Percentiles rank a stretch among this genome's conserved stretches.
Conservation (phyloP, 2,113 vertebrate genomes). For the Planiliza haematocheilus region DNA sequence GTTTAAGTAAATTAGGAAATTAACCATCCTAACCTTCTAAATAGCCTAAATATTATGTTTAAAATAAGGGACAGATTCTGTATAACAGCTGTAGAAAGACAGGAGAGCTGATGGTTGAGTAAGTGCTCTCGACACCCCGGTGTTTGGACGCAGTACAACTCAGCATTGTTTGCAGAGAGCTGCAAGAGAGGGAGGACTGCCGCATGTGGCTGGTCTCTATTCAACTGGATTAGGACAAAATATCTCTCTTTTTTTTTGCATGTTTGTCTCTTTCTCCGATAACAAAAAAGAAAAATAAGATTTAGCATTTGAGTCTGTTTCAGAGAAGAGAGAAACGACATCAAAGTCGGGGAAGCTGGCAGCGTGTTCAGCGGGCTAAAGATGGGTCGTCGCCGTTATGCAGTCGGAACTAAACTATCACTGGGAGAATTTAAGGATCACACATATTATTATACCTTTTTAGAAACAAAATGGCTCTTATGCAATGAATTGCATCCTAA, state of each 20-base stretch:
- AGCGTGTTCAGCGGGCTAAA: conserved; percentile 15
- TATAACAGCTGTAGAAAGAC: neutral
- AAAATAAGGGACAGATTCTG: neutral
- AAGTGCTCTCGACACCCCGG: conserved; percentile 15
- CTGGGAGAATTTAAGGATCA: conserved; percentile 7
- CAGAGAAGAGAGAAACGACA: conserved; percentile 6
- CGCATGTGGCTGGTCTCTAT: conserved; percentile 30
- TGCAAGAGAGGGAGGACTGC: conserved; percentile 15
- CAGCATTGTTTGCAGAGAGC: conserved; percentile 33
- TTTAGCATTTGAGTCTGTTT: conserved; percentile 23
- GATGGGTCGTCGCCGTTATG: conserved; percentile 22
- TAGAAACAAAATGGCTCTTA: conserved; percentile 51
- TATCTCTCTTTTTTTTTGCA: conserved; percentile 42
- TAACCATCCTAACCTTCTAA: too few relatives aligned
- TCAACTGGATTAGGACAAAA: conserved; percentile 33
- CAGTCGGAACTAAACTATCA: conserved; percentile 33
- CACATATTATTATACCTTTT: conserved; percentile 47
- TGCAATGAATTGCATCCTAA: conserved; percentile 44
- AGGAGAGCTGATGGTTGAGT: conserved; percentile 13
- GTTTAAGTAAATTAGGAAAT: neutral
- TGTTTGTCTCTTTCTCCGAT: conserved; percentile 13
- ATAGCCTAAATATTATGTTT: too few relatives aligned
- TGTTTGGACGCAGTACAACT: conserved; percentile 42
- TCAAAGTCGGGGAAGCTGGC: conserved; percentile 26
- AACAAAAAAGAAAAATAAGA: conserved; percentile 17